phyloP scores from a whole-genome alignment of 2,113 vertebrate species.

The Poeciliopsis turrubarensis region DNA sequence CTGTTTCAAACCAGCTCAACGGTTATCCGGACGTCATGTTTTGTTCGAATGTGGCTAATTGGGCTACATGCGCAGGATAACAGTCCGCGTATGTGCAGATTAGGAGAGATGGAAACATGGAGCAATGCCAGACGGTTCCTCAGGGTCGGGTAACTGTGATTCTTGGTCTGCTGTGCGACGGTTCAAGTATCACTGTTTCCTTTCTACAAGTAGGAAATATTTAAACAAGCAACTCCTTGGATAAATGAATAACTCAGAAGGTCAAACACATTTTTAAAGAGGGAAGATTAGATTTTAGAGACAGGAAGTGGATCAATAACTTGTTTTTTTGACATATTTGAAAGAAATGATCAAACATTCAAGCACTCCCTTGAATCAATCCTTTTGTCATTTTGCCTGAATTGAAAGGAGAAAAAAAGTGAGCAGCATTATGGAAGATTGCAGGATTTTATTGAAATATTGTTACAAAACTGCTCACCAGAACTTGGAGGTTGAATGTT shows the following conservation, averaged over 20 bases:
- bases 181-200: no score
- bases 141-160: no score
- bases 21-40: background rate
- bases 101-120: background rate
- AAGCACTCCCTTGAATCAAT: background rate
- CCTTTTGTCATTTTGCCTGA: background rate
- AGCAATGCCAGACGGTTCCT: background rate
- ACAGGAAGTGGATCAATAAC: background rate
- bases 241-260: background rate
- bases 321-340: background rate
- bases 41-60: background rate
- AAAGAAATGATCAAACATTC: background rate
- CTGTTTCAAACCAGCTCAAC: slow-evolving; percentile 28
- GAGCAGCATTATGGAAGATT: no score
- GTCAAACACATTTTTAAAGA: background rate
- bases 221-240: background rate
- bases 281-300: background rate
- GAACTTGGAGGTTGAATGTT: background rate
- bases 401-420: background rate
- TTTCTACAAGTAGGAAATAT: no score
- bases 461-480: background rate
- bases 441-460: no score
- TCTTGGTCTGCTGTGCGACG: no score
- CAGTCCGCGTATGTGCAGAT: background rate
- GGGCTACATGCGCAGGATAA: background rate